phyloP scores from a whole-genome alignment of 2,888 invertebrate species.

The Corbicula japonica region DNA sequence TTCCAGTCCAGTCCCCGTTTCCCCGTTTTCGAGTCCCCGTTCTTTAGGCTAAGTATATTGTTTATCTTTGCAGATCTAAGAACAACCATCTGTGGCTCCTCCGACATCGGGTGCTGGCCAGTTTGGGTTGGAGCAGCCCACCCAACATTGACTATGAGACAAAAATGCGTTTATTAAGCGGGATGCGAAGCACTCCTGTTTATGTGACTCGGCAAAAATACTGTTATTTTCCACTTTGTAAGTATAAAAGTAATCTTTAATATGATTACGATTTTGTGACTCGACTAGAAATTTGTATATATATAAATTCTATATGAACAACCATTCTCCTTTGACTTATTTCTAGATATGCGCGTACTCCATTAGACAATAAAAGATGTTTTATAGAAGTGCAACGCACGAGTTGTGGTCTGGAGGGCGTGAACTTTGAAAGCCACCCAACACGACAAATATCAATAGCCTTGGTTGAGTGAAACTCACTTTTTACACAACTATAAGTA shows the following conservation, averaged over 20 bases:
- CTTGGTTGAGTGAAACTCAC: not conserved
- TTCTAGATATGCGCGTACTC: not conserved
- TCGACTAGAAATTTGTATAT: not conserved
- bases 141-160: constrained; percentile 54
- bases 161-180: constrained; percentile 35
- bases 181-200: constrained; percentile 39
- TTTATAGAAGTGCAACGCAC: not conserved
- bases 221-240: constrained; percentile 61
- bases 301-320: not conserved
- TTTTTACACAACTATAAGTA: not conserved
- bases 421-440: not conserved
- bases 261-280: not conserved
- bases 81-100: constrained; percentile 35
- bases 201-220: constrained; percentile 54
- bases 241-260: constrained; percentile 15
- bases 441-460: not conserved
- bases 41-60: no score
- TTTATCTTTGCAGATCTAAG: constrained; percentile 61
- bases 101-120: constrained; percentile 48
- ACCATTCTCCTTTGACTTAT: not conserved
- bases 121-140: constrained; percentile 52
- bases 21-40: no score
- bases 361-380: not conserved
- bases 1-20: no score
- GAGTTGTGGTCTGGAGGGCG: not conserved